Evolutionary conservation across 2,888 invertebrate species (phyloP).

Genomic region (Erynnis tages): DNA sequence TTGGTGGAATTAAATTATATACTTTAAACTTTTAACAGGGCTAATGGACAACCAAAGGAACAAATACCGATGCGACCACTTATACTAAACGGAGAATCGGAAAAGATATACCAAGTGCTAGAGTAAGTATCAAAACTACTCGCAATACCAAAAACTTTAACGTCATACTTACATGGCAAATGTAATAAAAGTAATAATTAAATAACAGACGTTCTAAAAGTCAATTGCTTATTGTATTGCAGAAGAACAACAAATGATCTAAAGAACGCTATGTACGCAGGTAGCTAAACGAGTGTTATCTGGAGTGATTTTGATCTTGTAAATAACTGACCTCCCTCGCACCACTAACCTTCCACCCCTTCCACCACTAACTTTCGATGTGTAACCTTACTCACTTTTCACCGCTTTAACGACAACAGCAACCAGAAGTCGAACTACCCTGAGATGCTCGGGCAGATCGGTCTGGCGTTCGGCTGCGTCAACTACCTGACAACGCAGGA

Average conservation of each 20-base stretch:
- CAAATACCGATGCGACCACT: constrained; percentile 90
- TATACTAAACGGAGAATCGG: constrained; percentile 84
- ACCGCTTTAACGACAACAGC: constrained; percentile 55
- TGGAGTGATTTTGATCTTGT: constrained; percentile 39
- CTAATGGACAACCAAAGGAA: constrained; percentile 81
- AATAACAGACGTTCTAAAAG: constrained; percentile 18
- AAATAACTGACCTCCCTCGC: constrained; percentile 31
- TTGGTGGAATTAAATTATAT: background rate
- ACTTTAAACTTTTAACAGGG: constrained; percentile 45
- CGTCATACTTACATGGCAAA: constrained; percentile 9
- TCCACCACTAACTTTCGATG: constrained; percentile 24
- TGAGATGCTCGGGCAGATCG: constrained; percentile 79
- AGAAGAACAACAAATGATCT: constrained; percentile 80
- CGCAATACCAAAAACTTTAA: constrained; percentile 1
- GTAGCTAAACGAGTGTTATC: constrained; percentile 71
- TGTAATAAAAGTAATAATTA: constrained; percentile 12
- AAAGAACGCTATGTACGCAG: constrained; percentile 77
- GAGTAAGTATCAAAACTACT: constrained; percentile 83
- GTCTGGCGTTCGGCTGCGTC: constrained; percentile 77
- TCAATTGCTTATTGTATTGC: constrained; percentile 62
- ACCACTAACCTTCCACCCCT: constrained; percentile 26
- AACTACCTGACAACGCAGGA: constrained; percentile 72
- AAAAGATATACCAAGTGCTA: constrained; percentile 85
- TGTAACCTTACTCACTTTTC: constrained; percentile 41
- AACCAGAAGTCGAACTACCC: constrained; percentile 79